Evolutionary conservation across 2,888 invertebrate species (phyloP).

Genomic region (Lepidonotus clava): DNA sequence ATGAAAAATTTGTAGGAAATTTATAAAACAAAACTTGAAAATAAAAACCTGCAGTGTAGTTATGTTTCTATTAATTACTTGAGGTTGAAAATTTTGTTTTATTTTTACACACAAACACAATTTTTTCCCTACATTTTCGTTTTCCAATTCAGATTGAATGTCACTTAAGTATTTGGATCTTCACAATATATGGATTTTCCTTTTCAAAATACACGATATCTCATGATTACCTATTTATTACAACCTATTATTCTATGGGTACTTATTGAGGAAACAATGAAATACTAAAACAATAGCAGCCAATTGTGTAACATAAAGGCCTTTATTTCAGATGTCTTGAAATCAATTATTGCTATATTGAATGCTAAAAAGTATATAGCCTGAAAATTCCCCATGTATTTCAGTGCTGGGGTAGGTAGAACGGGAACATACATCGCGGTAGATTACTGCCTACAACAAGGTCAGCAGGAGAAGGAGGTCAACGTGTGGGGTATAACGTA

Average conservation of each 20-base stretch:
- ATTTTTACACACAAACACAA: not conserved
- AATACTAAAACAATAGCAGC: not conserved
- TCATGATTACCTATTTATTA: no score
- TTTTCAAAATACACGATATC: no score
- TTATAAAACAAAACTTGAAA: not conserved
- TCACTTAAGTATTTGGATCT: no score
- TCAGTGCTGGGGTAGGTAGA: constrained; percentile 55
- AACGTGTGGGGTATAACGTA: not conserved
- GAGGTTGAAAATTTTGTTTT: not conserved
- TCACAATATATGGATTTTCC: no score
- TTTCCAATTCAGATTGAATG: no score
- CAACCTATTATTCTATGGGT: not conserved
- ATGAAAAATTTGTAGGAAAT: not conserved
- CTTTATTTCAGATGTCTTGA: not conserved
- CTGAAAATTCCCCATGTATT: not conserved
- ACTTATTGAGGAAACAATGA: not conserved
- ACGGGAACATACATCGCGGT: constrained; percentile 55
- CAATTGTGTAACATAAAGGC: not conserved
- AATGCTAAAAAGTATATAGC: not conserved
- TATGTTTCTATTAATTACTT: not conserved
- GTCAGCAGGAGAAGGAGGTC: constrained; percentile 15
- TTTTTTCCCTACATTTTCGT: no score
- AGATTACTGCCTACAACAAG: constrained; percentile 48
- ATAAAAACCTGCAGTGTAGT: not conserved
- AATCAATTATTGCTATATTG: not conserved